Evolutionary conservation across 1,140 invertebrate species (phyloP).

Genomic region (Drosophila miranda): DNA sequence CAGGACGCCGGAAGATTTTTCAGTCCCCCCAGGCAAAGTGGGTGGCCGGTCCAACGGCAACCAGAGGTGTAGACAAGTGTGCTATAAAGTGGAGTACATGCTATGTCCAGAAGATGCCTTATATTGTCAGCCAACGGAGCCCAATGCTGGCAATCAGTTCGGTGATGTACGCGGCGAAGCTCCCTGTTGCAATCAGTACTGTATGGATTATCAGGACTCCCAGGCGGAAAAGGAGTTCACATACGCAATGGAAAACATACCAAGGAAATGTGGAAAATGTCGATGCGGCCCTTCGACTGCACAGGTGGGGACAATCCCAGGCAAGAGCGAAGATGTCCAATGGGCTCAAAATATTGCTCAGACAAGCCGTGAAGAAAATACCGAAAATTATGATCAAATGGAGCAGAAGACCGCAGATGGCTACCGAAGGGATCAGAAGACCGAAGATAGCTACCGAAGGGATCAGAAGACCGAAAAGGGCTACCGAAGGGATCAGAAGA

Average conservation of each 20-base stretch:
- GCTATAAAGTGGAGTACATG: slow-evolving; percentile 1
- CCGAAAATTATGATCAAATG: neutral
- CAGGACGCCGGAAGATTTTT: neutral
- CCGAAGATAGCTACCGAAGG: neutral
- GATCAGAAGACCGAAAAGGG: too few species aligned
- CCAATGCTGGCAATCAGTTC: neutral
- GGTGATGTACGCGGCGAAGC: neutral
- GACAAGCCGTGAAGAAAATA: too few species aligned
- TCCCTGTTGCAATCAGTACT: neutral
- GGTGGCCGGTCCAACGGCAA: neutral
- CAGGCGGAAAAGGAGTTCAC: neutral
- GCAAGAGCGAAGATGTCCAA: neutral
- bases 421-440: neutral
- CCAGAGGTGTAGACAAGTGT: neutral
- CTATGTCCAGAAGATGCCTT: neutral
- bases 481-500: neutral
- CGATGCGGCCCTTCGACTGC: neutral
- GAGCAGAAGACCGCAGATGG: too few species aligned
- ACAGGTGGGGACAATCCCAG: neutral
- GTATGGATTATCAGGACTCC: neutral
- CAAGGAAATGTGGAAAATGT: neutral
- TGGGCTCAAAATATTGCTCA: too few species aligned
- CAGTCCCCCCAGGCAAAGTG: neutral
- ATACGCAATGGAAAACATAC: neutral
- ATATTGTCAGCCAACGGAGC: neutral